These are phyloP conservation scores for Eilema griseolum DNA, from an alignment of 2,888 invertebrate genomes.

Conservation along the genomic window DNA sequence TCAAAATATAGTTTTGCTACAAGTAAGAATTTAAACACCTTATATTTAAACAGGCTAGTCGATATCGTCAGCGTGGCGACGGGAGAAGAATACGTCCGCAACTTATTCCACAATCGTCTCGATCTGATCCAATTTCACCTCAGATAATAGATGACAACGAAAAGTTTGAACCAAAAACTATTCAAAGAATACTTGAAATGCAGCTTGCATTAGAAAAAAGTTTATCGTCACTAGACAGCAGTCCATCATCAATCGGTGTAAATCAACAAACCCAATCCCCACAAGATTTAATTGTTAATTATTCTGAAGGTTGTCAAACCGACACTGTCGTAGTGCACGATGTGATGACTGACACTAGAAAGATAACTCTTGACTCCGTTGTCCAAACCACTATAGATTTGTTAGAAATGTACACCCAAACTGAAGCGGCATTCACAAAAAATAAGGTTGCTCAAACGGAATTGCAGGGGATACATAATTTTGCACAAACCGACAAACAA, in stretches of 20 bases:
- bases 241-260: slow-evolving; percentile 72
- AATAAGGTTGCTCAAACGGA: slow-evolving; percentile 75
- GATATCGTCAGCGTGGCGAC: slow-evolving; percentile 79
- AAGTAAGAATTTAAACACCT: slow-evolving; percentile 49
- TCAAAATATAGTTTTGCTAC: slow-evolving; percentile 43
- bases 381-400: slow-evolving; percentile 71
- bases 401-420: slow-evolving; percentile 78
- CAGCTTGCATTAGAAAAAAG: slow-evolving; percentile 78
- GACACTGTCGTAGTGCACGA: slow-evolving; percentile 76
- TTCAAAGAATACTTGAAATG: slow-evolving; percentile 78
- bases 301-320: slow-evolving; percentile 80
- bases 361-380: slow-evolving; percentile 74
- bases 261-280: slow-evolving; percentile 77
- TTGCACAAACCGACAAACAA: slow-evolving; percentile 72
- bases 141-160: slow-evolving; percentile 47
- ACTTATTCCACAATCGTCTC: slow-evolving; percentile 65
- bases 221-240: slow-evolving; percentile 72
- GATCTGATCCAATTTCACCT: slow-evolving; percentile 66
- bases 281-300: slow-evolving; percentile 70
- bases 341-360: slow-evolving; percentile 74
- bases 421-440: slow-evolving; percentile 72
- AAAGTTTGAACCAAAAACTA: slow-evolving; percentile 67
- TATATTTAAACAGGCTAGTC: slow-evolving; percentile 83
- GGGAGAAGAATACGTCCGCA: slow-evolving; percentile 74
- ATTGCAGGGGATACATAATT: slow-evolving; percentile 57